Base-by-base conservation (phyloP, 2,797 vertebrate species). In the Lithobates sylvaticus region DNA sequence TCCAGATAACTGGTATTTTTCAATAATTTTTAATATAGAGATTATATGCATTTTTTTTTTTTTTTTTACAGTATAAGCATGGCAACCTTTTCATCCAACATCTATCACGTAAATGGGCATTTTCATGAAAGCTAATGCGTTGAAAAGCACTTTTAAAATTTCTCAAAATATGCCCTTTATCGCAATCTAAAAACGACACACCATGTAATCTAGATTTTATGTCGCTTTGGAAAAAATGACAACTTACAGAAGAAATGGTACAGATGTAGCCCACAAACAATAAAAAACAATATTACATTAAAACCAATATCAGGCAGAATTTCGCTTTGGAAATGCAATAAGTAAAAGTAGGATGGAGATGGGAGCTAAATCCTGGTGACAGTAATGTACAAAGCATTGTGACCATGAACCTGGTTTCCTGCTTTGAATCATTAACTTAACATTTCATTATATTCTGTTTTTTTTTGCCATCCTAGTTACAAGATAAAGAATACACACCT, bases 251-350 rank as follows among this genome's bases (percentile, higher is more conserved):
- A 81, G 54, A 29, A 81, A 71, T 71, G 12, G 21, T 34, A 71
- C 12, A 61, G 12, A 27, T 64, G 32, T 16, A 64, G 50, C n/a
- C 10, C 32, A 39, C 65, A 10, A 27, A 73, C 32, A 71, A 42
- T 72, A 58, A 42, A 65, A 36, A 64, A 44, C 3, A 1, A 26
- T 44, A 54, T 54, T 50, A 73, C 27, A 65, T 82, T 39, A 75
- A 70, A 68, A 75, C 61, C 71, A 78, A 9, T 29, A 58, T 61
- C 23, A 50, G 80, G 21, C 54, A 83, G 74, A 83, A 78, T 83
- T 76, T 67, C 72, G 27, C 76, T 78, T 83, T 27, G 23, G 68
- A 78, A 83, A 83, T 83, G 73, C 75, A 87, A 87, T 87, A 83
- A 74, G 69, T 44, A 21, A 68, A 27, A 79, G 76, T 79, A 68